Percentiles rank a stretch among this genome's conserved stretches.
phyloP scores from a whole-genome alignment of 1,140 invertebrate genomes.

The Drosophila ambigua region DNA sequence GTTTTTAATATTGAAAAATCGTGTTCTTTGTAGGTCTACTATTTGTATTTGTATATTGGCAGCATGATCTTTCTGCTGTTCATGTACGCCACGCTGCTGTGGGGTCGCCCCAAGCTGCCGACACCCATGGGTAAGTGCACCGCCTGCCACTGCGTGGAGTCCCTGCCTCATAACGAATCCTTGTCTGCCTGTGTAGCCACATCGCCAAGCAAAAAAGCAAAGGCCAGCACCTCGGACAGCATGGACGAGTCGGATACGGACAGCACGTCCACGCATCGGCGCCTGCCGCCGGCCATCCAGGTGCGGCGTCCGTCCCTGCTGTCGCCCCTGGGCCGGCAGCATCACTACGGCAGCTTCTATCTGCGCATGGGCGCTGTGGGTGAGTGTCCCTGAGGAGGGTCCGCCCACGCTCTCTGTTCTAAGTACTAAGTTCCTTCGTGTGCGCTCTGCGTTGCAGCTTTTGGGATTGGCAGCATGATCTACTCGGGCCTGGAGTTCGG shows the following conservation, averaged over 20 bases:
- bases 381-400: constrained; percentile 83
- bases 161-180: background rate
- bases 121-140: constrained; percentile 64
- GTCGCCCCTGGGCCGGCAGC: constrained; percentile 85
- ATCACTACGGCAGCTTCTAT: constrained; percentile 96
- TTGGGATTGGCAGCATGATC: constrained; percentile 97
- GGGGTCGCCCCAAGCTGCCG: constrained; percentile 85
- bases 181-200: constrained; percentile 21
- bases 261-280: constrained; percentile 84
- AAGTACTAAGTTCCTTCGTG: background rate
- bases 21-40: constrained; percentile 88
- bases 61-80: constrained; percentile 95
- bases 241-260: constrained; percentile 86
- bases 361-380: constrained; percentile 95
- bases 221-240: constrained; percentile 73
- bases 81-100: constrained; percentile 91
- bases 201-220: constrained; percentile 68
- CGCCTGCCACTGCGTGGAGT: background rate
- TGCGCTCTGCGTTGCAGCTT: constrained; percentile 86
- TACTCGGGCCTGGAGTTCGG: constrained; percentile 97
- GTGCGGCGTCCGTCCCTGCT: constrained; percentile 84
- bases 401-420: background rate
- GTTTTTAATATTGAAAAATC: constrained; percentile 21
- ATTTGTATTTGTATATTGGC: constrained; percentile 94
- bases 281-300: constrained; percentile 69